A percentile compares a stretch with the other conserved stretches of the same genome.
Conservation (phyloP, 2,888 invertebrate species). For the Hyposoter dolosus region DNA sequence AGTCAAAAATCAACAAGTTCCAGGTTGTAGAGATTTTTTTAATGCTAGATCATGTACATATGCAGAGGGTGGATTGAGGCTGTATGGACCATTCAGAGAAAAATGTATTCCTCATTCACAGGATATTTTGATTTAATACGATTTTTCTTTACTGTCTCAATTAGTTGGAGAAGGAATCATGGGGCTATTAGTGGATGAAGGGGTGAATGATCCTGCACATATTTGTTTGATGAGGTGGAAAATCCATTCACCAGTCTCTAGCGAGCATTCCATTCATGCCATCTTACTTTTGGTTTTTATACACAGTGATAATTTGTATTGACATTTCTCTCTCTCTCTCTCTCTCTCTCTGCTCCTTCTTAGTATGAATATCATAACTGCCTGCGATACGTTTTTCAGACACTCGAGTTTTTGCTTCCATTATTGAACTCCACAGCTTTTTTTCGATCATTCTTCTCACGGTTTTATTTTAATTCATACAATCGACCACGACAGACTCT, state of each 20-base stretch:
- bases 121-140: not conserved
- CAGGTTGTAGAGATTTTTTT: not conserved
- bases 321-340: not conserved
- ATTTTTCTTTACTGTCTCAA: not conserved
- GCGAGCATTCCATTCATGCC: slow-evolving; percentile 41
- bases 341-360: not conserved
- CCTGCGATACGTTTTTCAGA: not conserved
- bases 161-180: not conserved
- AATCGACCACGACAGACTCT: slow-evolving; percentile 24
- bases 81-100: not conserved
- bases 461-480: slow-evolving; percentile 24
- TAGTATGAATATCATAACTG: slow-evolving; percentile 10
- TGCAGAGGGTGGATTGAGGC: not conserved
- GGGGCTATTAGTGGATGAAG: not conserved
- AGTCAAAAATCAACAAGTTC: not conserved
- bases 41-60: not conserved
- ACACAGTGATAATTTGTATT: not conserved
- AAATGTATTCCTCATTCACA: not conserved
- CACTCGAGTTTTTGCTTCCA: not conserved
- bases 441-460: not conserved
- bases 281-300: slow-evolving; percentile 10
- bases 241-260: slow-evolving; percentile 39
- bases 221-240: slow-evolving; percentile 12
- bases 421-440: not conserved
- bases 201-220: not conserved